These are phyloP conservation scores for Drosophila albomicans DNA, from an alignment of 1,140 invertebrate genomes.

Conservation along the genomic window DNA sequence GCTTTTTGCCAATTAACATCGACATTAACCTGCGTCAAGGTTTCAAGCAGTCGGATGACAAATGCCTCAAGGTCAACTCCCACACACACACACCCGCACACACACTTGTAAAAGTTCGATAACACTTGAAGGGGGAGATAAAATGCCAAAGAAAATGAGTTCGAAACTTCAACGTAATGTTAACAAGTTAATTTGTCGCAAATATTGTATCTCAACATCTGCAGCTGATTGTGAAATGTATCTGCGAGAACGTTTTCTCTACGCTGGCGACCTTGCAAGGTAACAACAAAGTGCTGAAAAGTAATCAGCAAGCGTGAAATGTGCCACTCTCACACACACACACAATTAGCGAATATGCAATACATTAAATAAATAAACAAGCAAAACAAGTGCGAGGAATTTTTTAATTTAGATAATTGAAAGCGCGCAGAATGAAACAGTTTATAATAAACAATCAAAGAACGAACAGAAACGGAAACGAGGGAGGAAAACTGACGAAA, in stretches of 20 bases:
- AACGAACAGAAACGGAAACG: constrained; percentile 3
- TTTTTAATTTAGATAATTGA: constrained; percentile 83
- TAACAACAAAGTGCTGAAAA: constrained; percentile 59
- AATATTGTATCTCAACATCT: constrained; percentile 39
- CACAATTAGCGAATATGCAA: constrained; percentile 61
- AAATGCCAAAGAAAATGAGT: constrained; percentile 58
- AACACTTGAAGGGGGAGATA: constrained; percentile 51
- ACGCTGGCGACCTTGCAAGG: constrained; percentile 58
- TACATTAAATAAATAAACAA: constrained; percentile 54
- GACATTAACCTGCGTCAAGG: constrained; percentile 28
- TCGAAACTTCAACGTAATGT: constrained; percentile 34
- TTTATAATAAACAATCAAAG: constrained; percentile 37
- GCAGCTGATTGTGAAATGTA: constrained; percentile 17
- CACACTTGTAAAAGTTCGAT: constrained; percentile 37
- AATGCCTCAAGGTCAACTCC: constrained; percentile 47
- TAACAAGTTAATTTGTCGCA: constrained; percentile 75
- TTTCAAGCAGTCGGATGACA: constrained; percentile 9
- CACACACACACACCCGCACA: constrained; percentile 22
- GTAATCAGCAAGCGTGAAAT: constrained; percentile 67
- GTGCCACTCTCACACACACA: constrained; percentile 19
- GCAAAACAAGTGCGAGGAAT: constrained; percentile 62
- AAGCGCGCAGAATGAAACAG: constrained; percentile 48
- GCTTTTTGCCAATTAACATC: constrained; percentile 36
- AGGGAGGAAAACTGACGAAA: background rate
- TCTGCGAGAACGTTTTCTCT: constrained; percentile 17